phyloP scores from a whole-genome alignment of 2,888 invertebrate species.

The Cerastis leucographa region DNA sequence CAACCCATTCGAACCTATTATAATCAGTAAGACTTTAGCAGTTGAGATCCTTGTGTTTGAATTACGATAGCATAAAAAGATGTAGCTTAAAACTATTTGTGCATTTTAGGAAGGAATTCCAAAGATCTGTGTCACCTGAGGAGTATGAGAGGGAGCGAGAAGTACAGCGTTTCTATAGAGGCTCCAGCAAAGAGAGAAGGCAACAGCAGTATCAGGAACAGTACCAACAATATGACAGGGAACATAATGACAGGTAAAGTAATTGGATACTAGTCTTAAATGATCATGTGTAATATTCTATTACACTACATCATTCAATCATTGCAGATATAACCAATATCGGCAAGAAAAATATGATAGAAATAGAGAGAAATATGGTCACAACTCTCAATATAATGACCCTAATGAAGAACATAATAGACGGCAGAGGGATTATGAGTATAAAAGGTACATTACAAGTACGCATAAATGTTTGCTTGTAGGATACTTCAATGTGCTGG shows the following conservation, averaged over 20 bases:
- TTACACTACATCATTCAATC: constrained; percentile 57
- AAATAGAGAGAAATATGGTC: constrained; percentile 78
- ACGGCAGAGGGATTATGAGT: constrained; percentile 80
- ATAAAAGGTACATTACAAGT: constrained; percentile 79
- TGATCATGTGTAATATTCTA: constrained; percentile 50
- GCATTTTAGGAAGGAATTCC: constrained; percentile 82
- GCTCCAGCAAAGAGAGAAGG: constrained; percentile 84
- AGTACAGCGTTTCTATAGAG: constrained; percentile 86
- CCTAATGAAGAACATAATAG: constrained; percentile 76
- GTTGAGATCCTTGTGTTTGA: background rate
- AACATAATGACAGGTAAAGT: constrained; percentile 80
- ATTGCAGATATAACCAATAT: constrained; percentile 80
- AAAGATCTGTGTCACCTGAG: constrained; percentile 77
- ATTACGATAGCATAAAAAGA: background rate
- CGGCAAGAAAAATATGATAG: constrained; percentile 79
- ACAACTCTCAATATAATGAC: constrained; percentile 73
- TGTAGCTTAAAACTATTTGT: background rate
- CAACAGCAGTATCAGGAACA: constrained; percentile 79
- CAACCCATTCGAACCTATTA: constrained; percentile 85
- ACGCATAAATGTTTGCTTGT: constrained; percentile 54
- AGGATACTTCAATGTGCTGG: constrained; percentile 40
- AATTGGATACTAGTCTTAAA: background rate
- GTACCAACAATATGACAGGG: constrained; percentile 77
- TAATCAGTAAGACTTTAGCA: constrained; percentile 79
- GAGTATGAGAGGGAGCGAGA: constrained; percentile 83